Evolutionary conservation across 2,888 invertebrate species (phyloP).

Genomic region (Drosophila meridionalis): DNA sequence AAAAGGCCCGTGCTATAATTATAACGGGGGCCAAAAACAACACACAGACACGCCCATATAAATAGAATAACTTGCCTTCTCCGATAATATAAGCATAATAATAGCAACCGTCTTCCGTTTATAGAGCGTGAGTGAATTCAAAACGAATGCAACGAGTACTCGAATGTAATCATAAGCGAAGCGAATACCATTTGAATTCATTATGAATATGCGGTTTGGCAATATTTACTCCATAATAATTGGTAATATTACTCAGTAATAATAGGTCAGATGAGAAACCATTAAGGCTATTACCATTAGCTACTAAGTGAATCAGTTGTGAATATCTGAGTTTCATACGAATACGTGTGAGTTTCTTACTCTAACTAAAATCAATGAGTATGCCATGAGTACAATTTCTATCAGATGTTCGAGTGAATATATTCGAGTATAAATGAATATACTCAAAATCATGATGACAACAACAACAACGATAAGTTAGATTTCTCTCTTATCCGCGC

Average conservation of each 20-base stretch:
- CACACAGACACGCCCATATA: constrained; percentile 69
- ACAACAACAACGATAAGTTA: too few species aligned
- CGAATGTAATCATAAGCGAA: background rate
- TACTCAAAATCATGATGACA: background rate
- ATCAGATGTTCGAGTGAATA: background rate
- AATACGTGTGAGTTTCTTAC: too few species aligned
- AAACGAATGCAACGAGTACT: constrained; percentile 2
- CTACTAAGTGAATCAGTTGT: background rate
- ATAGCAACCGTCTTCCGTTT: constrained; percentile 1
- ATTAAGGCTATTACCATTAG: too few species aligned
- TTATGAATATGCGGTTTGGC: background rate
- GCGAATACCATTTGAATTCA: background rate
- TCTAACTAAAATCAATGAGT: too few species aligned
- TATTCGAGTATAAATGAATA: background rate
- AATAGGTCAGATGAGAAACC: too few species aligned
- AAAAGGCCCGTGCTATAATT: constrained; percentile 75
- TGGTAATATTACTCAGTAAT: too few species aligned
- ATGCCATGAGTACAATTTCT: background rate
- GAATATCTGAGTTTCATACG: background rate
- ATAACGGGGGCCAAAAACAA: constrained; percentile 67
- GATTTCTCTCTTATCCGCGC: background rate
- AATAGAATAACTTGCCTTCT: constrained; percentile 55
- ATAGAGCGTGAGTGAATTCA: constrained; percentile 4
- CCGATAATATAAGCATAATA: constrained; percentile 18
- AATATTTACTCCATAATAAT: too few species aligned